phyloP scores from a whole-genome alignment of 2,888 invertebrate genomes.

The Synanthedon formicaeformis region DNA sequence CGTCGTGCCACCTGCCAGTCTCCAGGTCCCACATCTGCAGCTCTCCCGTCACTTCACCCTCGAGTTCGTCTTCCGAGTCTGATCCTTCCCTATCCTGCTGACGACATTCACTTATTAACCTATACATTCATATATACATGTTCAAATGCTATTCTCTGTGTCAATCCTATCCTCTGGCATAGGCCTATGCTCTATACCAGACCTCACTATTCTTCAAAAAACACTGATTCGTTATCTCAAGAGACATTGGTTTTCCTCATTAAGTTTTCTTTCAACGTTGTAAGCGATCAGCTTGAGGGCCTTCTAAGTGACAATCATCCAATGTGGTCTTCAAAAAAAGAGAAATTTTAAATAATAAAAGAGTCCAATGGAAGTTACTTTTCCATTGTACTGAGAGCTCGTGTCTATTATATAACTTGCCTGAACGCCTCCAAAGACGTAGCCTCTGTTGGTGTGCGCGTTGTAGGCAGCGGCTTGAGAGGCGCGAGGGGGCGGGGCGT shows the following conservation, averaged over 20 bases:
- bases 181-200: too few relatives aligned
- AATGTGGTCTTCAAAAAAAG: too few relatives aligned
- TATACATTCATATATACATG: not conserved
- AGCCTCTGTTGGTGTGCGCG: constrained; percentile 75
- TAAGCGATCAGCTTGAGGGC: too few relatives aligned
- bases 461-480: constrained; percentile 75
- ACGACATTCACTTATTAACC: not conserved
- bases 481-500: constrained; percentile 80
- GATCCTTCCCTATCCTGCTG: constrained; percentile 73
- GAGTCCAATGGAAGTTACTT: too few relatives aligned
- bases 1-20: constrained; percentile 78
- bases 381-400: too few relatives aligned
- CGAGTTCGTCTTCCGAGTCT: constrained; percentile 83
- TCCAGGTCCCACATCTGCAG: constrained; percentile 81
- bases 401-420: too few relatives aligned
- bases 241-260: too few relatives aligned
- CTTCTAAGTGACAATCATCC: too few relatives aligned
- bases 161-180: not conserved
- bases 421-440: constrained; percentile 88
- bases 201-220: too few relatives aligned
- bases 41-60: constrained; percentile 85
- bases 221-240: too few relatives aligned
- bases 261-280: too few relatives aligned
- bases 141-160: not conserved
- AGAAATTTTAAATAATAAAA: too few relatives aligned